Evolutionary conservation across 2,797 vertebrate genomes (phyloP).

Genomic region (Malurus leucopterus): DNA sequence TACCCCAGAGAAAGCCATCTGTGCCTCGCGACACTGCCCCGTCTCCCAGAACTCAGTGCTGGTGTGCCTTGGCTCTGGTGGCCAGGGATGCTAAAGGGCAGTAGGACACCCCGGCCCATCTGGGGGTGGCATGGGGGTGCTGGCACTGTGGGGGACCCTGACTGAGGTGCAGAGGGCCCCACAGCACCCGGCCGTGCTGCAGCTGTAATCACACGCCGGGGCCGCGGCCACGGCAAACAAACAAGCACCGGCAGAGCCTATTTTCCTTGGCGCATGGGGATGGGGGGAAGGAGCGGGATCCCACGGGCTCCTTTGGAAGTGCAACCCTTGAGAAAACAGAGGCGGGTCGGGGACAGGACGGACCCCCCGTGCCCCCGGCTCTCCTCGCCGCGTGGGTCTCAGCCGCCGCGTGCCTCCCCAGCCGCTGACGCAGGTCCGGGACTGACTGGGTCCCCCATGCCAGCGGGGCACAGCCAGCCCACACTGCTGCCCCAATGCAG

Average conservation of each 20-base stretch:
- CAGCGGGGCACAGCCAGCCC: fast-evolving
- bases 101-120: neutral
- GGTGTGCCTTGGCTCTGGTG: neutral
- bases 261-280: slow-evolving; percentile 48
- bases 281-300: slow-evolving; percentile 10
- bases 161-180: neutral
- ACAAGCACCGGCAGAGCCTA: slow-evolving; percentile 33
- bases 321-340: slow-evolving; percentile 42
- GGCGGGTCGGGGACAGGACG: neutral
- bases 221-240: slow-evolving; percentile 42
- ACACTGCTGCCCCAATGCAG: neutral
- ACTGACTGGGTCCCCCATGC: neutral
- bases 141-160: neutral
- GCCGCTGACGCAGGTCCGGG: neutral
- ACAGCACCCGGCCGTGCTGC: slow-evolving; percentile 15
- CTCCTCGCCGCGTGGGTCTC: neutral
- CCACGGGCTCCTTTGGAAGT: slow-evolving; percentile 35
- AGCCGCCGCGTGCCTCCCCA: fast-evolving
- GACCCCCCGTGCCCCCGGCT: neutral
- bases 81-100: neutral
- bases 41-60: fast-evolving
- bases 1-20: neutral
- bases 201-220: slow-evolving; percentile 45
- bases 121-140: fast-evolving
- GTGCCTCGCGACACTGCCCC: fast-evolving